Conservation (phyloP, 1,140 invertebrate genomes). For the Platorchestia sp. region DNA sequence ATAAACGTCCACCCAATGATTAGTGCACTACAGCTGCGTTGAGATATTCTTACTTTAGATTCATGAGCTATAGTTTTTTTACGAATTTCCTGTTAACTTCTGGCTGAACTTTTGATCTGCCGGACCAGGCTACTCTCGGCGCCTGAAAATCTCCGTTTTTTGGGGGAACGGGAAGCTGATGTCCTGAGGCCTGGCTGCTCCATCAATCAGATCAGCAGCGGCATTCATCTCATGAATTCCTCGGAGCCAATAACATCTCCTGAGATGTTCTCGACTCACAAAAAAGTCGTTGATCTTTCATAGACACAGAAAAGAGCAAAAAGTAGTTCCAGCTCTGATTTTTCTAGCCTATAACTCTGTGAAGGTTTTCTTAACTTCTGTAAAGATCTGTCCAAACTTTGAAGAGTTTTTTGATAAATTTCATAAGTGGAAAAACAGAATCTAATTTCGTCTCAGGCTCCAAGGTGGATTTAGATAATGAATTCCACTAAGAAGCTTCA, state of each 20-base stretch:
- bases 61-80: background rate
- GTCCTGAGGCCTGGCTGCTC: too few species aligned
- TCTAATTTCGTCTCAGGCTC: background rate
- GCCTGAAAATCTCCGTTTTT: background rate
- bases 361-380: background rate
- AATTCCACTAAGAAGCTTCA: background rate
- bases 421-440: background rate
- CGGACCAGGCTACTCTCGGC: background rate
- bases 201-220: background rate
- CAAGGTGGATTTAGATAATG: background rate
- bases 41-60: background rate
- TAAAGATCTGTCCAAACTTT: background rate
- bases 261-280: background rate
- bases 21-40: too few species aligned
- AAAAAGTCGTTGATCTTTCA: background rate
- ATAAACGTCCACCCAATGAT: too few species aligned
- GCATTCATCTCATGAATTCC: background rate
- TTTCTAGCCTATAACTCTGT: background rate
- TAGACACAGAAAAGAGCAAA: background rate
- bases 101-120: background rate
- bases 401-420: background rate
- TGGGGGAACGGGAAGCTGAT: background rate
- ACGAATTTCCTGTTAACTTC: background rate
- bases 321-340: background rate
- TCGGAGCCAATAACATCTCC: background rate